These are phyloP conservation scores for Pogonocherus hispidulus DNA, from an alignment of 2,888 invertebrate species.

Conservation along the genomic window DNA sequence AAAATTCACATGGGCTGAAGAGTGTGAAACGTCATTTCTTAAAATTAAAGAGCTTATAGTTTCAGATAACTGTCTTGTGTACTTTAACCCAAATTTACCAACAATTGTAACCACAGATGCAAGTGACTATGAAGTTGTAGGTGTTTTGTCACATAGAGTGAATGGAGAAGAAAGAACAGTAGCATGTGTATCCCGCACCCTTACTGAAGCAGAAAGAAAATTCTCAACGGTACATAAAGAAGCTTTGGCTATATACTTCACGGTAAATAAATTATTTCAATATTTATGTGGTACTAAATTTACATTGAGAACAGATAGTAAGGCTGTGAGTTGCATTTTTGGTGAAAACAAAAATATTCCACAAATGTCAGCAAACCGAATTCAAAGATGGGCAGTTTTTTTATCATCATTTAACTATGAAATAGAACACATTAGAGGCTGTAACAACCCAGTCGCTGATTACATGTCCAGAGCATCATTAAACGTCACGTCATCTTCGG, in stretches of 20 bases:
- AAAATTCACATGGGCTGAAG: conserved; percentile 39
- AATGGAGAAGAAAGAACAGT: conserved; percentile 40
- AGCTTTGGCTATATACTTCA: conserved; percentile 39
- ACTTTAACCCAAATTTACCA: conserved; percentile 45
- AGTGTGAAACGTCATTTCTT: conserved; percentile 41
- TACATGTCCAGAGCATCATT: conserved; percentile 30
- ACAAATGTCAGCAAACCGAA: conserved; percentile 30
- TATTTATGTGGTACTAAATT: conserved; percentile 35
- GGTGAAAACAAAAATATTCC: conserved; percentile 33
- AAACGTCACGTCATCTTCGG: neutral
- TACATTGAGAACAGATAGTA: conserved; percentile 34
- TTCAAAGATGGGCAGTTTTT: conserved; percentile 45
- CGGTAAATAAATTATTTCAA: conserved; percentile 37
- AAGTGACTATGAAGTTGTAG: conserved; percentile 36
- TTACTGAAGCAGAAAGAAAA: conserved; percentile 37
- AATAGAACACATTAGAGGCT: conserved; percentile 37
- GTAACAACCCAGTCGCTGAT: conserved; percentile 33
- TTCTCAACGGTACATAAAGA: conserved; percentile 38
- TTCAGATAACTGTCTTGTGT: conserved; percentile 38
- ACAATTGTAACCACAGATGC: conserved; percentile 41
- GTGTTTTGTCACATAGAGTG: conserved; percentile 30
- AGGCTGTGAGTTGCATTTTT: conserved; percentile 27
- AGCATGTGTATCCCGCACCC: conserved; percentile 40
- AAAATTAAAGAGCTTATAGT: conserved; percentile 40
- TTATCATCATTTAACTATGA: conserved; percentile 32